Evolutionary conservation across 2,113 vertebrate genomes (phyloP).

Genomic region (Australoheros scitulus): DNA sequence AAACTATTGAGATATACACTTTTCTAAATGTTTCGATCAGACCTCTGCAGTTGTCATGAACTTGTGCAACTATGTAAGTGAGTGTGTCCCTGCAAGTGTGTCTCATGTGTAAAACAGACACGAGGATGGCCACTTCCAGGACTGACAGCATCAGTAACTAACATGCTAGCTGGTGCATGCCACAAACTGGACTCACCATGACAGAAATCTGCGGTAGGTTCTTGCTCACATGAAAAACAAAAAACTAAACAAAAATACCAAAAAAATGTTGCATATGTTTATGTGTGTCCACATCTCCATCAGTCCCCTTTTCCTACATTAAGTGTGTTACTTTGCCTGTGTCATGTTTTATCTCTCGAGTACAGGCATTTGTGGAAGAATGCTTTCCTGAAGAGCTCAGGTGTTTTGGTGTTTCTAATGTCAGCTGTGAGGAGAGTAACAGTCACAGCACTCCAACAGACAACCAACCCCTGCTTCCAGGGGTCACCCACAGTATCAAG

Average conservation of each 20-base stretch:
- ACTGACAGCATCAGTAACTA: slow-evolving; percentile 21
- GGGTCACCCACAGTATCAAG: slow-evolving; percentile 31
- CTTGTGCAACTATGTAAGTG: slow-evolving; percentile 11
- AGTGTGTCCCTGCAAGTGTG: not conserved
- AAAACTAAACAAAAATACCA: not conserved
- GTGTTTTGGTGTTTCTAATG: slow-evolving; percentile 54
- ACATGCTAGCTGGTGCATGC: not conserved
- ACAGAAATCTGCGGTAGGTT: not conserved
- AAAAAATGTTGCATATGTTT: not conserved
- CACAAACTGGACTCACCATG: slow-evolving; percentile 12
- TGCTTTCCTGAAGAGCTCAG: slow-evolving; percentile 23
- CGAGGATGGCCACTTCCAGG: not conserved
- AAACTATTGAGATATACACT: slow-evolving; percentile 63
- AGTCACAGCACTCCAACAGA: slow-evolving; percentile 31
- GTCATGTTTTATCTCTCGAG: slow-evolving; percentile 11
- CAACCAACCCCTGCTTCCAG: slow-evolving; percentile 29
- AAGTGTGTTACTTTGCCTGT: slow-evolving; percentile 9
- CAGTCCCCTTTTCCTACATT: not conserved
- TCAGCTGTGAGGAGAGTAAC: slow-evolving; percentile 21
- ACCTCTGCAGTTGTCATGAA: slow-evolving; percentile 34
- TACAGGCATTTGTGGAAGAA: slow-evolving; percentile 10
- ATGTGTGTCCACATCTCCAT: not conserved
- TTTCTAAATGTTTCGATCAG: slow-evolving; percentile 62
- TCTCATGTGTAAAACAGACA: not conserved
- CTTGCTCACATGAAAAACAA: not conserved